These are phyloP conservation scores for Lindbergichthys nudifrons DNA, from an alignment of 2,797 vertebrate species.

Conservation along the genomic window DNA sequence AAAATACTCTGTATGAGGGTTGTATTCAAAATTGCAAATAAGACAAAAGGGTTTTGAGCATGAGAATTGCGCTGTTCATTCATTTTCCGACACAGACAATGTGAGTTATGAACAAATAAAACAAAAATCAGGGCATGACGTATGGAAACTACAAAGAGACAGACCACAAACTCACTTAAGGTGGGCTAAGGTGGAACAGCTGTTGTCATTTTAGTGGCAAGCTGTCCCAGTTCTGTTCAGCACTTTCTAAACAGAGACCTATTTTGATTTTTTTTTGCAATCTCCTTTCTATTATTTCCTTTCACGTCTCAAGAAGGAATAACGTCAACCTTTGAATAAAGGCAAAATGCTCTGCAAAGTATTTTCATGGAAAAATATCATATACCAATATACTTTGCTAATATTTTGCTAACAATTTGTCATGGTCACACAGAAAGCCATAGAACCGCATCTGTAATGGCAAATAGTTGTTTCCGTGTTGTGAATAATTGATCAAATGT, in stretches of 20 bases:
- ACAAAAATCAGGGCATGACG: neutral
- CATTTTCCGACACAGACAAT: neutral
- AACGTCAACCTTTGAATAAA: too few relatives aligned
- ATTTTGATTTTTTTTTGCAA: too few relatives aligned
- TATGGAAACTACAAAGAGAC: neutral
- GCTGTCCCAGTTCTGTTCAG: too few relatives aligned
- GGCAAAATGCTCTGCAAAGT: too few relatives aligned
- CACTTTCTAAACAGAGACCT: too few relatives aligned
- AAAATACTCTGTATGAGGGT: slow-evolving; percentile 4
- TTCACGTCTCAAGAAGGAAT: too few relatives aligned
- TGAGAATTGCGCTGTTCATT: neutral
- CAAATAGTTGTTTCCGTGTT: slow-evolving; percentile 49
- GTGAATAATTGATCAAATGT: slow-evolving; percentile 43
- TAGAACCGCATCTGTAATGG: slow-evolving; percentile 38
- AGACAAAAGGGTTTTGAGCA: neutral
- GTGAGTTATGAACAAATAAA: neutral
- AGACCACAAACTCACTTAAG: too few relatives aligned
- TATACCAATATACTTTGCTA: too few relatives aligned
- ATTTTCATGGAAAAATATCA: too few relatives aligned
- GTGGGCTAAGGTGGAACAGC: too few relatives aligned
- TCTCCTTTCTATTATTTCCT: too few relatives aligned
- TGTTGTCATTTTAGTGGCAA: too few relatives aligned
- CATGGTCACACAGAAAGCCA: slow-evolving; percentile 40
- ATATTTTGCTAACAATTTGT: slow-evolving; percentile 58
- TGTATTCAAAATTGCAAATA: slow-evolving; percentile 5